These are phyloP conservation scores for Falcunculus frontatus DNA, from an alignment of 2,113 vertebrate species.

Conservation along the genomic window DNA sequence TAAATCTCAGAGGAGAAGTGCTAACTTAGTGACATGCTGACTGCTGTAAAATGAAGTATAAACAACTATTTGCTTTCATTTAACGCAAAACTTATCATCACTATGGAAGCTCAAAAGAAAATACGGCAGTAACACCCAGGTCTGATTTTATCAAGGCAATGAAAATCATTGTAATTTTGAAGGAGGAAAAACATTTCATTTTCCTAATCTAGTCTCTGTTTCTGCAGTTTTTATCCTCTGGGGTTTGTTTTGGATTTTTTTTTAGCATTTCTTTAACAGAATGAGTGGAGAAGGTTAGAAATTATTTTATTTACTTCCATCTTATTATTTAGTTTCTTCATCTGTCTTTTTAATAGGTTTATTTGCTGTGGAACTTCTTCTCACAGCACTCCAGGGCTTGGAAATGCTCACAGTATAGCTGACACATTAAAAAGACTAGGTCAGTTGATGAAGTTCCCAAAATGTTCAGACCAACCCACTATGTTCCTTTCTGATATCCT, in stretches of 20 bases:
- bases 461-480: not conserved
- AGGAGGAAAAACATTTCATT: not conserved
- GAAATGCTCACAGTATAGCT: not conserved
- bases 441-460: not conserved
- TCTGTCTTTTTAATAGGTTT: not conserved
- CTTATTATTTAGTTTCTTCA: not conserved
- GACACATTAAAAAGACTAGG: not conserved
- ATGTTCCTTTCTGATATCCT: not conserved
- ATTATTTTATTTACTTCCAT: not conserved
- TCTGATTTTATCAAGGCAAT: slow-evolving; percentile 37
- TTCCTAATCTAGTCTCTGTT: not conserved
- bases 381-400: not conserved
- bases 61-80: slow-evolving; percentile 53
- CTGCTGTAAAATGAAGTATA: slow-evolving; percentile 28
- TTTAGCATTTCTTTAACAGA: not conserved
- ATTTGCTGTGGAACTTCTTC: not conserved
- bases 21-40: slow-evolving; percentile 48
- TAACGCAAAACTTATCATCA: slow-evolving; percentile 54
- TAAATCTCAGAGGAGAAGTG: slow-evolving; percentile 51
- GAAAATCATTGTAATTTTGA: not conserved
- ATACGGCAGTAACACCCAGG: slow-evolving; percentile 7
- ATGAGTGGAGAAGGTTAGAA: not conserved
- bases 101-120: slow-evolving; percentile 53
- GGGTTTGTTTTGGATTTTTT: not conserved
- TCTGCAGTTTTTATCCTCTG: not conserved